phyloP scores from a whole-genome alignment of 2,797 vertebrate genomes.

The Leptodactylus fallax region DNA sequence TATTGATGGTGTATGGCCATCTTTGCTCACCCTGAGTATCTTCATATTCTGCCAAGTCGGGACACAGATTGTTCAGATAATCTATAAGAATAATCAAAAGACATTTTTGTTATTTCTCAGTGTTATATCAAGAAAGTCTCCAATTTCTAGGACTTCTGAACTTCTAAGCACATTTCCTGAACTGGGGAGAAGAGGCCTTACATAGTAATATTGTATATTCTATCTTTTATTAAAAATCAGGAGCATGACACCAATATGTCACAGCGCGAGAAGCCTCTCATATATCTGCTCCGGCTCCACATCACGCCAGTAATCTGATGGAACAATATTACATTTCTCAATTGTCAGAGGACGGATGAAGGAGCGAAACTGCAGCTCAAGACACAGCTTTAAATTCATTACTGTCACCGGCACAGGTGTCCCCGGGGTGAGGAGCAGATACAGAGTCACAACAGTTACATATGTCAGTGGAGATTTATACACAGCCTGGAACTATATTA shows the following conservation, averaged over 20 bases:
- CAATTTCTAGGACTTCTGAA: not conserved
- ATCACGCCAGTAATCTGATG: slow-evolving; percentile 3
- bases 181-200: not conserved
- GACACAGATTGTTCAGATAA: slow-evolving; percentile 96
- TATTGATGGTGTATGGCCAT: not conserved
- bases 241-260: slow-evolving; percentile 44
- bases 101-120: not conserved
- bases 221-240: slow-evolving; percentile 61
- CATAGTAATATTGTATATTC: not conserved
- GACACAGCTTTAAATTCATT: slow-evolving; percentile 37
- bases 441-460: not conserved
- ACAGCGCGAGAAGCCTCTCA: not conserved
- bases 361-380: not conserved
- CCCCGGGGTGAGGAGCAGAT: not conserved
- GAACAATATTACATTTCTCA: slow-evolving; percentile 6
- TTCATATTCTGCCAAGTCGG: slow-evolving; percentile 91
- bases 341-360: slow-evolving; percentile 30
- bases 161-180: not conserved
- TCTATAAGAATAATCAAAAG: slow-evolving; percentile 75
- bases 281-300: slow-evolving; percentile 1
- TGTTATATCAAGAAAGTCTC: not conserved
- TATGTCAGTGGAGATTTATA: not conserved
- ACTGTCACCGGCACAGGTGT: slow-evolving; percentile 21
- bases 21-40: slow-evolving; percentile 86
- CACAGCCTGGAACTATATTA: not conserved